Evolutionary conservation across 2,113 vertebrate genomes (phyloP).

Genomic region (Vidua macroura): DNA sequence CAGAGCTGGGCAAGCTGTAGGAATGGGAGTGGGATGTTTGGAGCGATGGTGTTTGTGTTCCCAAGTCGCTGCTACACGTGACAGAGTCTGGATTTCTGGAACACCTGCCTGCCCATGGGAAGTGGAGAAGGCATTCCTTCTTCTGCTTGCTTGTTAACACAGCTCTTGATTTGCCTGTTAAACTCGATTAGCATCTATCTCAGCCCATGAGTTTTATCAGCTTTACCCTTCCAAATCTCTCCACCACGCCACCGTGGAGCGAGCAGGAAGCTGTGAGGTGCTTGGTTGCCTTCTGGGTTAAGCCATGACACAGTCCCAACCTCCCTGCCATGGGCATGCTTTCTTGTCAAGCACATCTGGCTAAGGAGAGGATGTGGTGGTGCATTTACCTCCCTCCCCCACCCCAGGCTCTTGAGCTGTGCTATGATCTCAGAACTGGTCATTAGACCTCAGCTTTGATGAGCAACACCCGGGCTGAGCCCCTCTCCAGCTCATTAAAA

Average conservation of each 20-base stretch:
- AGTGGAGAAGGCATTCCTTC: not conserved
- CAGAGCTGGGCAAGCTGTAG: not conserved
- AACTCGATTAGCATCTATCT: not conserved
- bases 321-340: not conserved
- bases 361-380: not conserved
- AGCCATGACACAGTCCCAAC: fast-evolving
- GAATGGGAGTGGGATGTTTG: not conserved
- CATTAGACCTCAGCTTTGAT: fast-evolving
- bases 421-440: not conserved
- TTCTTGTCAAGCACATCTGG: not conserved
- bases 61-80: fast-evolving
- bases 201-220: not conserved
- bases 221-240: not conserved
- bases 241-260: not conserved
- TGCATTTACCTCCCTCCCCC: not conserved
- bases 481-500: not conserved
- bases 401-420: not conserved
- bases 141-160: no score
- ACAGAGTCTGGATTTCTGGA: not conserved
- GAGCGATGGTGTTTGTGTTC: not conserved
- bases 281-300: not conserved
- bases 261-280: not conserved
- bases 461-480: not conserved
- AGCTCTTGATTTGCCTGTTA: not conserved
- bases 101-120: not conserved